Evolutionary conservation across 2,888 invertebrate genomes (phyloP).

Genomic region (Serripes groenlandicus): DNA sequence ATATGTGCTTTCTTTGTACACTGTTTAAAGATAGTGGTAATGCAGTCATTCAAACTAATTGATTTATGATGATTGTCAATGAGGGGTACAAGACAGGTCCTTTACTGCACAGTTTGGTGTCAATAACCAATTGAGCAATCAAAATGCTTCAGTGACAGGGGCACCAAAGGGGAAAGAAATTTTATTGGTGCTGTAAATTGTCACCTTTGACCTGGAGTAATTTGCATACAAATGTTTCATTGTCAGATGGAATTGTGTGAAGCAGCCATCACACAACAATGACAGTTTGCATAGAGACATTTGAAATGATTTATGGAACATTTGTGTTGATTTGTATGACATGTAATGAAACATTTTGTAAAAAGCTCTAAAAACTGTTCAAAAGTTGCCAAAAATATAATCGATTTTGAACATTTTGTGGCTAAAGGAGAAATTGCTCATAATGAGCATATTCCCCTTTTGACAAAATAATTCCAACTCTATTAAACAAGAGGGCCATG

Average conservation of each 20-base stretch:
- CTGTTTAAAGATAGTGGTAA: background rate
- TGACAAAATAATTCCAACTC: background rate
- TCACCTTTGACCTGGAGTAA: background rate
- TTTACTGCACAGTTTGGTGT: background rate
- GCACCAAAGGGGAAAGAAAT: slow-evolving; percentile 10
- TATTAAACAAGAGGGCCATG: background rate
- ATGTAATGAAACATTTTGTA: no score
- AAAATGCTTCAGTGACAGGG: slow-evolving; percentile 47
- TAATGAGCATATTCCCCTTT: slow-evolving; percentile 1
- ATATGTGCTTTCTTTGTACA: background rate
- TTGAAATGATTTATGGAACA: no score
- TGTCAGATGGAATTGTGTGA: background rate
- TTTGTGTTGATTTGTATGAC: no score
- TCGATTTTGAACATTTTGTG: background rate
- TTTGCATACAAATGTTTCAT: background rate
- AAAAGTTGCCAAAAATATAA: no score
- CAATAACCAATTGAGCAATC: slow-evolving; percentile 12
- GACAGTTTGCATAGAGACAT: no score
- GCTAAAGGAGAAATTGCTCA: background rate
- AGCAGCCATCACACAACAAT: no score
- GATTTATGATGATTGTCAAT: background rate
- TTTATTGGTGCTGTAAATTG: background rate
- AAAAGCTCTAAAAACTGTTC: no score
- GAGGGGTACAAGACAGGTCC: background rate
- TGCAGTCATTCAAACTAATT: no score